Conservation (phyloP, 2,113 vertebrate species). For the Seriola dumerili region DNA sequence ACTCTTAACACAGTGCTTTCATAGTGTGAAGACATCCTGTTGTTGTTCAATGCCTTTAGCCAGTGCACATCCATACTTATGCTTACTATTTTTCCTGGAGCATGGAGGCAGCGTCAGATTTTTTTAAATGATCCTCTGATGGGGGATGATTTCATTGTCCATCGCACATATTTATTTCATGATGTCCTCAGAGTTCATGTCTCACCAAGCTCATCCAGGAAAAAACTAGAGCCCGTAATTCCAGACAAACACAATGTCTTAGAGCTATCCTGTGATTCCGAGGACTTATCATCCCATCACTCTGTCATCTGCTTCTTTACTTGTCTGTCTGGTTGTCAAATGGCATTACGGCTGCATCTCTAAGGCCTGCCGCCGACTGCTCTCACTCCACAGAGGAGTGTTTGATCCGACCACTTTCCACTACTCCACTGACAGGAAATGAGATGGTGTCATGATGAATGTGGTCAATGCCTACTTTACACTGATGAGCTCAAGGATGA, state of each 20-base stretch:
- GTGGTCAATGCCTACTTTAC: slow-evolving; percentile 53
- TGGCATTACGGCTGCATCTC: slow-evolving; percentile 20
- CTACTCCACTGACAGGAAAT: slow-evolving; percentile 56
- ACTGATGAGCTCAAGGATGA: slow-evolving; percentile 54
- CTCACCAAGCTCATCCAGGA: slow-evolving; percentile 35
- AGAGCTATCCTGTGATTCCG: slow-evolving; percentile 34
- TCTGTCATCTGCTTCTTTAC: slow-evolving; percentile 43
- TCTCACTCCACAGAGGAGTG: slow-evolving; percentile 24
- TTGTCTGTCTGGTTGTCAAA: slow-evolving; percentile 45
- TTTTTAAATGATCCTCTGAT: slow-evolving; percentile 24
- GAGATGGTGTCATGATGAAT: slow-evolving; percentile 55
- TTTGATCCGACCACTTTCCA: slow-evolving; percentile 46
- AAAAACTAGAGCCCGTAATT: slow-evolving; percentile 52
- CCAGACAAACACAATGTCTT: slow-evolving; percentile 46
- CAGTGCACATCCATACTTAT: slow-evolving; percentile 2
- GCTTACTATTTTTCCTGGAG: background rate
- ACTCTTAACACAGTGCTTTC: background rate
- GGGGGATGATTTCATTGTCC: slow-evolving; percentile 33
- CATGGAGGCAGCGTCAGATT: background rate
- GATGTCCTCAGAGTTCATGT: slow-evolving; percentile 29
- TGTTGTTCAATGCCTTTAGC: background rate
- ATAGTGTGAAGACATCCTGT: slow-evolving; percentile 19
- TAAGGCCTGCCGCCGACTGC: slow-evolving; percentile 4
- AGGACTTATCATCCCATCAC: slow-evolving; percentile 48
- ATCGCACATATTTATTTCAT: slow-evolving; percentile 27